These are phyloP conservation scores for Pseudanteris insignis DNA, from an alignment of 2,888 invertebrate genomes.

Conservation along the genomic window DNA sequence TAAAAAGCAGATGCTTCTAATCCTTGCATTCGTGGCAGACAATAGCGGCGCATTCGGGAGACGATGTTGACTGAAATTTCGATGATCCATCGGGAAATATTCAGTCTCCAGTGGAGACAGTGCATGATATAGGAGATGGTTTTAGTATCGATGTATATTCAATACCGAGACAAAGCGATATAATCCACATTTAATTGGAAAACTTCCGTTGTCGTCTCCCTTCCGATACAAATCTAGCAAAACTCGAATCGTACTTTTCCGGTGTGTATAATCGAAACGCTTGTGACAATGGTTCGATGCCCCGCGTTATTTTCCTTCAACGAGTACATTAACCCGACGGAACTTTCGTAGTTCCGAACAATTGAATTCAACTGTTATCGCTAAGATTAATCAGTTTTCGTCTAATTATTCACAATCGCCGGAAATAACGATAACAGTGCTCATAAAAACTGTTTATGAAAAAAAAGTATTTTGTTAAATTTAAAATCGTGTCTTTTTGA, in stretches of 20 bases:
- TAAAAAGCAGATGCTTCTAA: slow-evolving; percentile 51
- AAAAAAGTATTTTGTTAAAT: no score
- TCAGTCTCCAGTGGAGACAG: slow-evolving; percentile 54
- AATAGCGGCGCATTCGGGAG: slow-evolving; percentile 46
- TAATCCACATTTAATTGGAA: slow-evolving; percentile 66
- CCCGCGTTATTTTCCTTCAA: slow-evolving; percentile 33
- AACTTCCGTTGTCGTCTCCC: slow-evolving; percentile 57
- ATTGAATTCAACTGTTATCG: slow-evolving; percentile 27
- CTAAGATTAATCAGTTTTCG: slow-evolving; percentile 23
- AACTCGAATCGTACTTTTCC: slow-evolving; percentile 43
- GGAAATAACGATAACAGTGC: no score
- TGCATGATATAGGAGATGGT: slow-evolving; percentile 47
- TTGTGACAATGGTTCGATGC: slow-evolving; percentile 26
- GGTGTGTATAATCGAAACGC: slow-evolving; percentile 42
- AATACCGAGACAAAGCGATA: slow-evolving; percentile 62
- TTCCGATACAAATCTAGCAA: slow-evolving; percentile 56
- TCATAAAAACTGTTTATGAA: no score
- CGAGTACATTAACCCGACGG: slow-evolving; percentile 27
- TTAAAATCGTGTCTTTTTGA: no score
- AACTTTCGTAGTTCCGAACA: slow-evolving; percentile 36
- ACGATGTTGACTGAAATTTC: slow-evolving; percentile 65
- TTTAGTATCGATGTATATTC: slow-evolving; percentile 57
- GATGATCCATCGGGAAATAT: slow-evolving; percentile 60
- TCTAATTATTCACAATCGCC: slow-evolving; percentile 11
- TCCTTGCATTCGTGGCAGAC: slow-evolving; percentile 51